These are phyloP conservation scores for Pyrgilauda ruficollis DNA, from an alignment of 2,113 vertebrate genomes.

Conservation along the genomic window DNA sequence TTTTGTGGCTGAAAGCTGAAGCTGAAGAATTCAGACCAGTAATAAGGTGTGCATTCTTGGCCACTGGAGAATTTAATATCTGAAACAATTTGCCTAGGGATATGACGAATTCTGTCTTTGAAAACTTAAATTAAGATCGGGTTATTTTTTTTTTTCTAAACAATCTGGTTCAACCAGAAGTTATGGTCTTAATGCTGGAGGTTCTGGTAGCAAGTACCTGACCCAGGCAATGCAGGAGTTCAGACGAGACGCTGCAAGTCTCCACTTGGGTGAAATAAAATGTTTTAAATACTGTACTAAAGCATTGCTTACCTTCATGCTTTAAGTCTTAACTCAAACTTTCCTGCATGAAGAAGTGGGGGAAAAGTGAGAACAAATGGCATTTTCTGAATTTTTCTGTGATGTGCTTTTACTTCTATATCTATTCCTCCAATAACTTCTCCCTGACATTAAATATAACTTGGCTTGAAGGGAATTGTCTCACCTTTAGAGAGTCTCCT, in stretches of 20 bases:
- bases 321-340: not conserved
- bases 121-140: conserved; percentile 48
- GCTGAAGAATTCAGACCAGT: conserved; percentile 48
- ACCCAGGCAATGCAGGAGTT: not conserved
- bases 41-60: conserved; percentile 63
- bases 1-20: conserved; percentile 30
- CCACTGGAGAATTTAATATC: conserved; percentile 59
- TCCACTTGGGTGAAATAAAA: conserved; percentile 6
- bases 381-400: not conserved
- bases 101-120: conserved; percentile 45
- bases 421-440: not conserved
- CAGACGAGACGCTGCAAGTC: not conserved
- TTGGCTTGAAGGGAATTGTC: not conserved
- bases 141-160: conserved; percentile 23
- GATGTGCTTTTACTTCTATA: not conserved
- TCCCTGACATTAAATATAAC: not conserved
- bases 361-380: not conserved
- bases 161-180: conserved; percentile 58
- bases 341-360: not conserved
- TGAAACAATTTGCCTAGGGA: conserved; percentile 62
- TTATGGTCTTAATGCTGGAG: conserved; percentile 30
- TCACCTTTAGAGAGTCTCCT: not conserved
- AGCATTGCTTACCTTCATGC: not conserved
- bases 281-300: not conserved
- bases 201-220: not conserved